Percentiles rank a stretch among this genome's conserved stretches.
Conservation (phyloP, 2,888 invertebrate genomes). For the Cantharis rufa region DNA sequence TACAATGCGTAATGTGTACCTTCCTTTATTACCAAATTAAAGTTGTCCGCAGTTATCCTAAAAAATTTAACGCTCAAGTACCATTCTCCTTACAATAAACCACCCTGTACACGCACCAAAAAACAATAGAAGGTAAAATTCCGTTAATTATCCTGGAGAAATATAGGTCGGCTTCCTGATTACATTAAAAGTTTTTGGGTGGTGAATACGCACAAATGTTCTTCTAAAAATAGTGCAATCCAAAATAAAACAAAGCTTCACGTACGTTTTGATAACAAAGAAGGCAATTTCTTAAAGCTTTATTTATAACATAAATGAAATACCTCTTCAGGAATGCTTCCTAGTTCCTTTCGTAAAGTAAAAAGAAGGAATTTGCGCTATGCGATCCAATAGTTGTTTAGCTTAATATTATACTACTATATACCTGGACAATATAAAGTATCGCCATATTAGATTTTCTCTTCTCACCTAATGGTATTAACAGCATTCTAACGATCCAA, state of each 20-base stretch:
- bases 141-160: neutral
- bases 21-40: neutral
- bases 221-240: constrained; percentile 8
- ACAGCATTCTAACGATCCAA: neutral
- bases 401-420: constrained; percentile 4
- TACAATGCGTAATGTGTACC: constrained; percentile 6
- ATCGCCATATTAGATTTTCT: neutral
- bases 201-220: neutral
- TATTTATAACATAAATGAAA: constrained; percentile 27
- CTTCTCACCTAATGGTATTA: neutral
- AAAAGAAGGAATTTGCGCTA: constrained; percentile 24
- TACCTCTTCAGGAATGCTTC: constrained; percentile 25
- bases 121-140: neutral
- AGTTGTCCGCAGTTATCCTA: neutral
- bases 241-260: constrained; percentile 4
- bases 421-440: constrained; percentile 13
- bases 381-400: constrained; percentile 28
- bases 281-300: constrained; percentile 27
- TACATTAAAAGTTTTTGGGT: neutral
- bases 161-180: neutral
- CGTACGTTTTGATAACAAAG: constrained; percentile 15
- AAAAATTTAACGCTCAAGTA: neutral
- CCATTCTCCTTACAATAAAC: neutral
- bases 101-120: neutral
- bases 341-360: constrained; percentile 12